phyloP scores from a whole-genome alignment of 92 coral and sea anemone genomes.

The Epizoanthus fatuus region DNA sequence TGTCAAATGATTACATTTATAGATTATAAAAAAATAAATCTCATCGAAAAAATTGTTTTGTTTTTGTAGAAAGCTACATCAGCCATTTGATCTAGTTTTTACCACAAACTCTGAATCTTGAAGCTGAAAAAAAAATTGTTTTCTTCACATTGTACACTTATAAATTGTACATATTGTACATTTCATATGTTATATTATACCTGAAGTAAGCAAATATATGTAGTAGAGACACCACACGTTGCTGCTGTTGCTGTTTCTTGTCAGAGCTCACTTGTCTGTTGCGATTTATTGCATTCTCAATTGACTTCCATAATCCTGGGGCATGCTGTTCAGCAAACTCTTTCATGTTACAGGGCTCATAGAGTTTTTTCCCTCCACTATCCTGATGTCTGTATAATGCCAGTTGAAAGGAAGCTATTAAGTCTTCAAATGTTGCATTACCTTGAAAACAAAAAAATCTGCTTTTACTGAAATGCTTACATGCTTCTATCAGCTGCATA shows the following conservation, averaged over 20 bases:
- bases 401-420: not conserved
- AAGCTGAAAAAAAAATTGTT: too few relatives aligned
- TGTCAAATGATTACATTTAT: too few relatives aligned
- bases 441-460: not conserved
- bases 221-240: not conserved
- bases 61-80: too few relatives aligned
- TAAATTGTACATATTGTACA: too few relatives aligned
- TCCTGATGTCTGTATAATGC: slow-evolving; percentile 1
- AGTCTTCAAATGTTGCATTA: not conserved
- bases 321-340: not conserved
- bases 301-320: slow-evolving; percentile 1
- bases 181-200: not conserved
- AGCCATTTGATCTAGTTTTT: too few relatives aligned
- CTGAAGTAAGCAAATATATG: slow-evolving; percentile 2
- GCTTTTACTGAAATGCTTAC: too few relatives aligned
- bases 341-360: not conserved
- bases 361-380: not conserved
- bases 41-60: too few relatives aligned
- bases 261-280: not conserved
- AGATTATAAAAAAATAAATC: too few relatives aligned
- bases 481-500: too few relatives aligned
- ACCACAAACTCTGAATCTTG: too few relatives aligned
- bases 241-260: not conserved
- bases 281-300: too few relatives aligned
- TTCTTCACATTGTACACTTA: too few relatives aligned